These are phyloP conservation scores for Listronotus oregonensis DNA, from an alignment of 1,140 invertebrate species.

Conservation along the genomic window DNA sequence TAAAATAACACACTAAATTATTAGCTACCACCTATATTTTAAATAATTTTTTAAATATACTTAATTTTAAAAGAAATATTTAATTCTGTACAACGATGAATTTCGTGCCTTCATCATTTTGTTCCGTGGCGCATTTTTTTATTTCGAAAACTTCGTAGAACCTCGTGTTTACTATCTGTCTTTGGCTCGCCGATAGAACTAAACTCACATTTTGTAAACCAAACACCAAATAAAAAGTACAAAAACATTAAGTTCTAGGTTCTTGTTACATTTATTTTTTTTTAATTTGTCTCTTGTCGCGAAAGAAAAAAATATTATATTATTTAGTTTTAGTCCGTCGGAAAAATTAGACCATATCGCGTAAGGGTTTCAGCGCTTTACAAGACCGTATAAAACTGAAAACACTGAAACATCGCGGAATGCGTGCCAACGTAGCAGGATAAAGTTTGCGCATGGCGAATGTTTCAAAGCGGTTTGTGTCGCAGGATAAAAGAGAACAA, in stretches of 20 bases:
- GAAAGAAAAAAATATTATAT: too few species aligned
- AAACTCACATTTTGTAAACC: not conserved
- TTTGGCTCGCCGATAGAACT: conserved; percentile 1
- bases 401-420: conserved; percentile 7
- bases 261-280: too few species aligned
- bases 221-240: too few species aligned
- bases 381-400: conserved; percentile 15
- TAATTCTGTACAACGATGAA: conserved; percentile 56
- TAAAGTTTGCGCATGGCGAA: conserved; percentile 17
- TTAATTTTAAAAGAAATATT: too few species aligned
- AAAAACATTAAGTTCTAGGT: too few species aligned
- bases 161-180: conserved; percentile 48
- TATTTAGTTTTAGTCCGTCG: not conserved
- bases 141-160: conserved; percentile 55
- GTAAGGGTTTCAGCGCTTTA: conserved; percentile 3
- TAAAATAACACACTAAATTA: too few species aligned
- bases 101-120: conserved; percentile 49
- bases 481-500: conserved; percentile 12
- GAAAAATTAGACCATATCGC: conserved; percentile 5
- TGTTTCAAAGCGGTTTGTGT: conserved; percentile 11
- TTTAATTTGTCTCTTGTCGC: too few species aligned
- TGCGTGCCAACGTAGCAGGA: conserved; percentile 16
- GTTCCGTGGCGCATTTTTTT: conserved; percentile 47
- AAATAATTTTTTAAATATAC: too few species aligned
- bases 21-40: too few species aligned